Evolutionary conservation across 1,140 invertebrate genomes (phyloP).

Genomic region (Ctenoplectra terminalis): DNA sequence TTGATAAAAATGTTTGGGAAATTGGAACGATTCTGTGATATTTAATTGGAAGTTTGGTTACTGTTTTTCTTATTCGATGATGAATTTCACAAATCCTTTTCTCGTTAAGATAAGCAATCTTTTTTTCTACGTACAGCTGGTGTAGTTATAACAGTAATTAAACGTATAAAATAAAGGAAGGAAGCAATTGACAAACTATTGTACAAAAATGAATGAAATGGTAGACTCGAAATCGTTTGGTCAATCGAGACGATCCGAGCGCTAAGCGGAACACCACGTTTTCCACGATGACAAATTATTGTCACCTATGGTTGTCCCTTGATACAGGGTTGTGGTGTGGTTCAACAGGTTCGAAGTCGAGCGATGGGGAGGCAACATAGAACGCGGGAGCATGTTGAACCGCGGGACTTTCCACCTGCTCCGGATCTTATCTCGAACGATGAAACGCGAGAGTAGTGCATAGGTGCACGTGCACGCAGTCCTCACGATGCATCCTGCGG

Average conservation of each 20-base stretch:
- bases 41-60: too few relatives aligned
- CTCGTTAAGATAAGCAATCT: too few relatives aligned
- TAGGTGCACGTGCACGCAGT: slow-evolving; percentile 26
- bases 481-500: slow-evolving; percentile 28
- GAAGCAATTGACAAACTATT: too few relatives aligned
- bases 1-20: not conserved
- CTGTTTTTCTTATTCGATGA: too few relatives aligned
- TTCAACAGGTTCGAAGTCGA: slow-evolving; percentile 11
- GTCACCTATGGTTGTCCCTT: not conserved
- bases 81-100: too few relatives aligned
- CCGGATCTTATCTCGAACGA: slow-evolving; percentile 60
- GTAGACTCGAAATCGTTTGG: too few relatives aligned
- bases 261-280: not conserved
- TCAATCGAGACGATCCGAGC: too few relatives aligned
- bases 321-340: not conserved
- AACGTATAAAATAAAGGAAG: too few relatives aligned
- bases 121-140: too few relatives aligned
- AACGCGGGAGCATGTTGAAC: slow-evolving; percentile 32
- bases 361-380: not conserved
- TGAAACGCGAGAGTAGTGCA: slow-evolving; percentile 53
- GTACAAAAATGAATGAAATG: too few relatives aligned
- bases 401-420: slow-evolving; percentile 53
- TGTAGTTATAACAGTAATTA: too few relatives aligned
- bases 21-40: not conserved
- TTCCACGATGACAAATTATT: slow-evolving; percentile 21